Conservation (phyloP, 2,113 vertebrate genomes). For the Tyrannus savana region DNA sequence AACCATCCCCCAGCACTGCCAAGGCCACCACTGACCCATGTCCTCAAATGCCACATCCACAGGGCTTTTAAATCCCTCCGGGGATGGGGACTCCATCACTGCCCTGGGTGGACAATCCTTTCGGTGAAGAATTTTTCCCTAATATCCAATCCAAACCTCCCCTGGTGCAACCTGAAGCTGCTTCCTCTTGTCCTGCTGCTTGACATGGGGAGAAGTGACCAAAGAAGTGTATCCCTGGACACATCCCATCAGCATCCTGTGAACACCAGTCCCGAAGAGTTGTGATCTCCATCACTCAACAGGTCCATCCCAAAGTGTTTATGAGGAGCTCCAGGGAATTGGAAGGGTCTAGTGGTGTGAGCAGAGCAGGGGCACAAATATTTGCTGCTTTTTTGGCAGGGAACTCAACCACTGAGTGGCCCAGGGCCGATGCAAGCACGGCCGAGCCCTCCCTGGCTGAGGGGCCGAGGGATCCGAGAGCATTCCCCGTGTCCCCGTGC, state of each 20-base stretch:
- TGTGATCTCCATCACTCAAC: background rate
- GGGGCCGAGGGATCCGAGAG: background rate
- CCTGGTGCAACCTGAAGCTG: background rate
- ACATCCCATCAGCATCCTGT: background rate
- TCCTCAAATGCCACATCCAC: background rate
- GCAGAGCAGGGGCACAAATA: background rate
- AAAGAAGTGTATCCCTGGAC: rapidly evolving
- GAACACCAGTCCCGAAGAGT: background rate
- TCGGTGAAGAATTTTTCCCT: background rate
- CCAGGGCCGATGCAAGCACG: rapidly evolving
- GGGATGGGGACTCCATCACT: background rate
- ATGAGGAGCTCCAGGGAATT: rapidly evolving
- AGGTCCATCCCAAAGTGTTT: background rate
- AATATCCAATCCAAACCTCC: background rate
- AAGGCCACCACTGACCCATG: background rate
- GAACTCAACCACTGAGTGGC: rapidly evolving
- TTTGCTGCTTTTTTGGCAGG: background rate
- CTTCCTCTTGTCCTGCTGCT: background rate
- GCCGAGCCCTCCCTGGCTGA: background rate
- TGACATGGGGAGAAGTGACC: background rate
- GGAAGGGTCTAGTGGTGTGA: rapidly evolving
- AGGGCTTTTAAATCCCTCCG: background rate
- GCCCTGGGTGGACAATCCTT: background rate
- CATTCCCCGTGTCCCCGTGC: background rate
- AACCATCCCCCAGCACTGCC: background rate